These are phyloP conservation scores for Chaetodon trifasciatus DNA, from an alignment of 2,797 vertebrate genomes.

Conservation along the genomic window DNA sequence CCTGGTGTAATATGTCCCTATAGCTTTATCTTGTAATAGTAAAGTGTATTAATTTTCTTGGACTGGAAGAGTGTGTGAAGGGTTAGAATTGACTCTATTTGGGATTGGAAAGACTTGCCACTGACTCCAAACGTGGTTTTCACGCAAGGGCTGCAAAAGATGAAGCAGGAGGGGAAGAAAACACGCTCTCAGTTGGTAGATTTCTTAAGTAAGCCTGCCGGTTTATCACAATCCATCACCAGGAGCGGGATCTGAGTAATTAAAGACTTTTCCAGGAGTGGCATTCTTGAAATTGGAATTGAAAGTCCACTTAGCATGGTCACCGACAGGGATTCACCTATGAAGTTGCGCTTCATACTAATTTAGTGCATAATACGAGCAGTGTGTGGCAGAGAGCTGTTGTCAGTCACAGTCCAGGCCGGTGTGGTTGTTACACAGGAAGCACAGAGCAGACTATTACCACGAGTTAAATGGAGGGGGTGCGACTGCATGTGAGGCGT, in stretches of 20 bases:
- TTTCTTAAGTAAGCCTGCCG: slow-evolving; percentile 80
- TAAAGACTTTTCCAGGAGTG: slow-evolving; percentile 81
- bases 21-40: slow-evolving; percentile 91
- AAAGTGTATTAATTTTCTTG: slow-evolving; percentile 89
- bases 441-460: slow-evolving; percentile 31
- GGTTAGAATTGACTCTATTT: slow-evolving; percentile 88
- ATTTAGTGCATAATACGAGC: slow-evolving; percentile 52
- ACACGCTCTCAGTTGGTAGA: slow-evolving; percentile 80
- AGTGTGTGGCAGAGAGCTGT: slow-evolving; percentile 41
- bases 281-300: slow-evolving; percentile 79
- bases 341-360: slow-evolving; percentile 58
- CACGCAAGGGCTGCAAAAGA: slow-evolving; percentile 78
- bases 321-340: slow-evolving; percentile 62
- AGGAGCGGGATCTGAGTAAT: slow-evolving; percentile 80
- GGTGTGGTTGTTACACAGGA: slow-evolving; percentile 52
- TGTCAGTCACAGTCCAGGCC: slow-evolving; percentile 46
- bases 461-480: slow-evolving; percentile 24
- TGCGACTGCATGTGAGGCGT: slow-evolving; percentile 55
- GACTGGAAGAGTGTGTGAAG: slow-evolving; percentile 82
- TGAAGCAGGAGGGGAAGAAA: slow-evolving; percentile 59
- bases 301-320: slow-evolving; percentile 71
- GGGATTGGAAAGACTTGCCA: slow-evolving; percentile 85
- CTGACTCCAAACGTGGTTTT: slow-evolving; percentile 83
- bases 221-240: slow-evolving; percentile 86
- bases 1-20: slow-evolving; percentile 88